These are phyloP conservation scores for Dendrocincla tyrannina DNA, from an alignment of 2,797 vertebrate genomes.

Conservation along the genomic window DNA sequence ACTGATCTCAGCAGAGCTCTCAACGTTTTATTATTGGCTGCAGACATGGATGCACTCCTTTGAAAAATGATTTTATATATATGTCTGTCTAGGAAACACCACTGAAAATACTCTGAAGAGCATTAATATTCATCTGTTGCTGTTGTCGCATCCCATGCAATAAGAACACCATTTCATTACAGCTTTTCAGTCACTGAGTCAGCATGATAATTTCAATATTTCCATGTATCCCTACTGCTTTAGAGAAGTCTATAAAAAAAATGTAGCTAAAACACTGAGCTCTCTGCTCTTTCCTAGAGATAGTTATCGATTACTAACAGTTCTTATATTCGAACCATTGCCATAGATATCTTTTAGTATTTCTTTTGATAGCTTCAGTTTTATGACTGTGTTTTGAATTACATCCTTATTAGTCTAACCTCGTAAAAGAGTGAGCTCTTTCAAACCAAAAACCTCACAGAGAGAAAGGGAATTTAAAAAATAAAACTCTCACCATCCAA, in stretches of 20 bases:
- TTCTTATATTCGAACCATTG: background rate
- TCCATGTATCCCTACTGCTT: background rate
- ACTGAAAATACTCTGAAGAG: background rate
- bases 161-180: background rate
- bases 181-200: background rate
- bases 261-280: background rate
- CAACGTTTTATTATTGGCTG: background rate
- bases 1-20: background rate
- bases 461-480: background rate
- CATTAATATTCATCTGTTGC: background rate
- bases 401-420: background rate
- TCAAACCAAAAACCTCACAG: background rate
- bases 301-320: background rate
- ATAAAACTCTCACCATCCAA: background rate
- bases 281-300: background rate
- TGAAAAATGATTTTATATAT: background rate
- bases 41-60: background rate
- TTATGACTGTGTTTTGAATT: background rate
- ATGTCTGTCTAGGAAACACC: background rate
- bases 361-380: background rate
- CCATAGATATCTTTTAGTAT: background rate
- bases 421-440: background rate
- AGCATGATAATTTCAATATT: background rate
- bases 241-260: background rate
- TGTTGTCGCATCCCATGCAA: background rate